phyloP scores from a whole-genome alignment of 2,888 invertebrate species.

The Zygaena filipendulae region DNA sequence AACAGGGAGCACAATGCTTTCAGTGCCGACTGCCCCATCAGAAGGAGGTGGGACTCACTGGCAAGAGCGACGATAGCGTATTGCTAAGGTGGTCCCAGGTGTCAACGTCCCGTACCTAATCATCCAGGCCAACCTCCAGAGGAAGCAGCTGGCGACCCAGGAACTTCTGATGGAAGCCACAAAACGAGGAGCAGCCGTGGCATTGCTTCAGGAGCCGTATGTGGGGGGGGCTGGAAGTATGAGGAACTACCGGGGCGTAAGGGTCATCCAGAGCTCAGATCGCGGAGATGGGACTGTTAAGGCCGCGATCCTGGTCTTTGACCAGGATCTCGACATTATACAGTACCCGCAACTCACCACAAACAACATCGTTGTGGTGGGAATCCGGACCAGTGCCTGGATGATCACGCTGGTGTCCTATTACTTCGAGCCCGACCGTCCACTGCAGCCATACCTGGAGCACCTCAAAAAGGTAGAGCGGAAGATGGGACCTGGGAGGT shows the following conservation, averaged over 20 bases:
- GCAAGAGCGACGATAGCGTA: neutral
- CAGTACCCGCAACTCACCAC: constrained; percentile 10
- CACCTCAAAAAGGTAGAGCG: constrained; percentile 1
- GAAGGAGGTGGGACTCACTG: neutral
- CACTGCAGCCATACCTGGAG: constrained; percentile 10
- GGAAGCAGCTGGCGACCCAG: constrained; percentile 1
- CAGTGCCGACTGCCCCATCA: neutral
- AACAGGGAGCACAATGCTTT: neutral
- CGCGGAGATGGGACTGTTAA: constrained; percentile 8
- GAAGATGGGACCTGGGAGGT: neutral
- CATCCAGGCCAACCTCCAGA: constrained; percentile 1
- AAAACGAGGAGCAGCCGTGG: neutral
- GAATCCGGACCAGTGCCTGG: constrained; percentile 2
- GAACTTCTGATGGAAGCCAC: constrained; percentile 3
- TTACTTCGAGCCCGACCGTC: constrained; percentile 10
- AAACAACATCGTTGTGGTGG: constrained; percentile 9
- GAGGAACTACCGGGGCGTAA: neutral
- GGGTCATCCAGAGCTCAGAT: constrained; percentile 5
- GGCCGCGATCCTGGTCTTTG: constrained; percentile 11
- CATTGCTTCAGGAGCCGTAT: constrained; percentile 13
- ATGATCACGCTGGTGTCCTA: constrained; percentile 5
- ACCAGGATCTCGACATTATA: constrained; percentile 4
- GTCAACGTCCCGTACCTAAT: neutral
- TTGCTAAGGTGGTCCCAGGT: neutral
- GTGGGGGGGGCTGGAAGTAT: neutral